Percentiles rank a stretch among this genome's conserved stretches.
These are phyloP conservation scores for Melanotaenia boesemani DNA, from an alignment of 2,797 vertebrate species.

Conservation along the genomic window DNA sequence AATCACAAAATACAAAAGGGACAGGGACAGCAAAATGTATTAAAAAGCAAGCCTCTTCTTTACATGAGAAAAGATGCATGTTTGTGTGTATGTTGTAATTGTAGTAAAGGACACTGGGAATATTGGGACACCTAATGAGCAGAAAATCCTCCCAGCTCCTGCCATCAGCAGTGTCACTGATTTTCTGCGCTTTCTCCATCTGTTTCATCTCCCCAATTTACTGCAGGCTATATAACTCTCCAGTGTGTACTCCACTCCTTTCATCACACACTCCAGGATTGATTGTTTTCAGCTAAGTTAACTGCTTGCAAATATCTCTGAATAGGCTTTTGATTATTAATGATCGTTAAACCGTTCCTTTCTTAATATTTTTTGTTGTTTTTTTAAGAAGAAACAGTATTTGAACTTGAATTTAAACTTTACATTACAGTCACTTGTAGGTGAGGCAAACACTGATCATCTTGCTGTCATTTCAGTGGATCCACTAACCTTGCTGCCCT, in stretches of 20 bases:
- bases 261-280: constrained; percentile 34
- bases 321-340: not conserved
- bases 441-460: not conserved
- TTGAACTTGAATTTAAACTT: not conserved
- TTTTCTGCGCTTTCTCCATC: constrained; percentile 38
- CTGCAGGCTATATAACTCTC: constrained; percentile 32
- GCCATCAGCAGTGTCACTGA: constrained; percentile 7
- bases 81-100: constrained; percentile 33
- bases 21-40: constrained; percentile 48
- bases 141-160: constrained; percentile 28
- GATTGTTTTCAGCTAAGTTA: constrained; percentile 33
- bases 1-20: not conserved
- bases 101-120: constrained; percentile 33
- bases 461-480: not conserved
- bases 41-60: constrained; percentile 45
- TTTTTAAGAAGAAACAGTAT: not conserved
- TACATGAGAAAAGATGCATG: constrained; percentile 41
- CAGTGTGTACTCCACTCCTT: constrained; percentile 14
- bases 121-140: constrained; percentile 21
- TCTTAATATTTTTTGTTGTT: no score
- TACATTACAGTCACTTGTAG: not conserved
- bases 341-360: not conserved
- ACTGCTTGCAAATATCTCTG: constrained; percentile 1
- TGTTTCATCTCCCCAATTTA: constrained; percentile 37
- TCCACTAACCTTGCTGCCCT: not conserved